Base-by-base conservation (phyloP, 2,888 invertebrate species). In the Aleiodes testaceus region DNA sequence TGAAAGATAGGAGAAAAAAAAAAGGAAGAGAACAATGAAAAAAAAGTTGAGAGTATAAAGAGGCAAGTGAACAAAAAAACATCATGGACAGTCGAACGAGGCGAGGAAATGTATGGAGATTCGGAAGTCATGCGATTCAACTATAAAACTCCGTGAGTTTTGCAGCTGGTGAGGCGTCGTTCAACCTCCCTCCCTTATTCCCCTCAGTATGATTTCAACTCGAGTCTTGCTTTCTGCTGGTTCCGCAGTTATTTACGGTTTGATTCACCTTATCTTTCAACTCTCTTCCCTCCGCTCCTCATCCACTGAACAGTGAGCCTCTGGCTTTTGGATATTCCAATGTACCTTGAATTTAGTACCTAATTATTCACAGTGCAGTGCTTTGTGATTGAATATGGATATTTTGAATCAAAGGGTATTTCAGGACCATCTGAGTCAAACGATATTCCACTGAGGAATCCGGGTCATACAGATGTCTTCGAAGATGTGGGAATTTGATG, bases 121-220 rank as follows among this genome's bases (percentile, higher is more conserved):
- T 82, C 81, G 79, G 79, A 80, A 86, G 86, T 86, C 86, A 86
- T 86, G 86, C 86, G 84, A 86, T 86, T 86, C 85, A 86, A 86
- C 87, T 86, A 87, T 87, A 87, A 87, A 87, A 87, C 87, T 87
- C 87, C 82, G 80, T 81, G 84, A 85, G 85, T 85, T 85, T 85
- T 85, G 84, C 85, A 85, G 84, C 83, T 83, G 83, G 84, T 81
- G 81, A 85, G 85, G 82, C 84, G 80, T 83, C 82, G 79, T 78
- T 76, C 78, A 80, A 80, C 79, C 78, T 70, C 68, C 50, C 36
- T 36, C 36, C 36, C 36, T 36, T 36, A 36, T 36, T 36, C 11
- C 36, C 36, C 36, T 36, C 36, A 36, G 36, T 36, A 74, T 71
- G 72, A 66, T 55, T 64, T 55, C 72, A 26, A 67, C 67, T 70